A percentile compares a stretch with the other conserved stretches of the same genome.
These are phyloP conservation scores for Sisyra terminalis DNA, from an alignment of 2,888 invertebrate species.

Conservation along the genomic window DNA sequence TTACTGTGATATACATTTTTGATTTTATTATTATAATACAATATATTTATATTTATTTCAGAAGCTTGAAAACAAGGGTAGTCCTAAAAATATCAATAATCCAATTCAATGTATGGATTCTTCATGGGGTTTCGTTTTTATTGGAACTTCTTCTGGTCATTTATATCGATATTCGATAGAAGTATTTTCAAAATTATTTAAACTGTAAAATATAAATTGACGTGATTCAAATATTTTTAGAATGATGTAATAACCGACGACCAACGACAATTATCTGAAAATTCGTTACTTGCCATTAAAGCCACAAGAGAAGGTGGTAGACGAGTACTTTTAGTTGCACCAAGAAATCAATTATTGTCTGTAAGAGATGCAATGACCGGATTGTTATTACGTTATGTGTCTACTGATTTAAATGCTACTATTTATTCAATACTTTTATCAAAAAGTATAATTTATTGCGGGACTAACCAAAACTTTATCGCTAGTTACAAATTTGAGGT, in stretches of 20 bases:
- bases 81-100: conserved; percentile 34
- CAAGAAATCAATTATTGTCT: conserved; percentile 49
- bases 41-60: conserved; percentile 20
- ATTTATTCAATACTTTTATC: conserved; percentile 55
- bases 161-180: conserved; percentile 50
- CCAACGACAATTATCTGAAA: conserved; percentile 41
- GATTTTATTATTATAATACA: too few relatives aligned
- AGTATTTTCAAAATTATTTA: too few relatives aligned
- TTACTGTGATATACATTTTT: too few relatives aligned
- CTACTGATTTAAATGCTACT: conserved; percentile 36
- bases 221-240: conserved; percentile 24
- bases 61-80: too few relatives aligned
- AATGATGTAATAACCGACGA: conserved; percentile 35
- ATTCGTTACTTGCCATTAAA: conserved; percentile 48
- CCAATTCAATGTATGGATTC: conserved; percentile 60
- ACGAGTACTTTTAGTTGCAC: conserved; percentile 50
- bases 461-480: conserved; percentile 54
- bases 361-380: conserved; percentile 58
- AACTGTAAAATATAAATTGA: too few relatives aligned
- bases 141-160: conserved; percentile 56
- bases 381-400: conserved; percentile 44
- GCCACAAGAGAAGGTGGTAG: conserved; percentile 58
- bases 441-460: conserved; percentile 55
- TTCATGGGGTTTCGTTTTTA: conserved; percentile 52
- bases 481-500: conserved; percentile 61